Base-by-base conservation (phyloP, 2,888 invertebrate genomes). In the Priocnemis perturbator region DNA sequence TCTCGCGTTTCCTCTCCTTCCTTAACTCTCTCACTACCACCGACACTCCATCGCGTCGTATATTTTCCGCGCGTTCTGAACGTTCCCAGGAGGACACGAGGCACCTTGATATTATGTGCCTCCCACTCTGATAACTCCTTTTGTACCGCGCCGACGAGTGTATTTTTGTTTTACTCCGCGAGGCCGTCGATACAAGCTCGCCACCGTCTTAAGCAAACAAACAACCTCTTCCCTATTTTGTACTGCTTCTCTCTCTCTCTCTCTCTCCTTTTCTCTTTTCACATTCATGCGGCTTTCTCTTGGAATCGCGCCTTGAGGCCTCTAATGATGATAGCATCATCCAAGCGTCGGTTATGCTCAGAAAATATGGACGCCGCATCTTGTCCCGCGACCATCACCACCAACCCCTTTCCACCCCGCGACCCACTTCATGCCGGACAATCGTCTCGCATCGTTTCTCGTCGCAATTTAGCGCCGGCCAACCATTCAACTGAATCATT, bases 111-210 rank as follows among this genome's bases (percentile, higher is more conserved):
- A 69, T 72, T 57, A 20, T 81, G 69, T 74, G 72, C 60, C 47
- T 14, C 55, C 61, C 67, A 66, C 53, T 69, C 67, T 60, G 64
- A 55, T 67, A 65, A 63, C 73, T 81, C 75, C 82, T 83, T 83
- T 82, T 82, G 77, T 77, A 74, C 76, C 64, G 65, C 71, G 76
- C 74, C 77, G 78, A 59, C 72, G 65, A 74, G 85, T 85, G 77
- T 85, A 84, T 85, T 85, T 81, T 83, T 77, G 79, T 84, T 84
- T 70, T 76, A 69, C 69, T 69, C 78, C 80, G 76, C 77, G 78
- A 79, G 65, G 81, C 71, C 78, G 76, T 77, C 77, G 82, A 83
- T 82, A 83, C 82, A 81, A 82, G 72, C 79, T 7, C 37, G 37
- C 37, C 77, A 73, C 74, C 72, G 75, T 79, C 74, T 74, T 78